A percentile compares a stretch with the other conserved stretches of the same genome.
Evolutionary conservation across 2,888 invertebrate species (phyloP).

Genomic region (Drosophila neotestacea): DNA sequence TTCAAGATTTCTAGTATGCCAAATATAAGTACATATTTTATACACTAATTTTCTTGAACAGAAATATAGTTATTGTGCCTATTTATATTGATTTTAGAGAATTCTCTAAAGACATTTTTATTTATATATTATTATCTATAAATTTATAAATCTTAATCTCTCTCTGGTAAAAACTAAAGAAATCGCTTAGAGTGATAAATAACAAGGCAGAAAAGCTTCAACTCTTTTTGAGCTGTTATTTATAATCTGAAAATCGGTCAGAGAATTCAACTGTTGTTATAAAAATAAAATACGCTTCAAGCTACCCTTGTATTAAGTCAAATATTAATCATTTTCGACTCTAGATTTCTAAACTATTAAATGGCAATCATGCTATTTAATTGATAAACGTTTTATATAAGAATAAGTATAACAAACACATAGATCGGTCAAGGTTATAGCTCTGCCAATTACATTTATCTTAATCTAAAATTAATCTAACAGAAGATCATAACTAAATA

Average conservation of each 20-base stretch:
- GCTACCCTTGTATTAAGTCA: not conserved
- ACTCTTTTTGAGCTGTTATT: no score
- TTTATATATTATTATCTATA: no score
- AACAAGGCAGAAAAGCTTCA: no score
- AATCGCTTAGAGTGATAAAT: not conserved
- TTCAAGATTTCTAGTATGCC: not conserved
- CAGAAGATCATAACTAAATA: conserved; percentile 8
- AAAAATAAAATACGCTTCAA: not conserved
- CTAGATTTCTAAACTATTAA: conserved; percentile 2
- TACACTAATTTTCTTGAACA: not conserved
- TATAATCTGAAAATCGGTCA: no score
- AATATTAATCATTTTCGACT: not conserved
- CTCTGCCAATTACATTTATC: conserved; percentile 19
- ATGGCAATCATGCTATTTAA: not conserved
- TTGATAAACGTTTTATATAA: not conserved
- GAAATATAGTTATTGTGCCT: not conserved
- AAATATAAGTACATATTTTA: no score
- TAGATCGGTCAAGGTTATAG: conserved; percentile 36
- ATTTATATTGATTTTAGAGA: no score
- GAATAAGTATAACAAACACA: conserved; percentile 1
- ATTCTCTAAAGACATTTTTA: no score
- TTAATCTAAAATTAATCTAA: conserved; percentile 44
- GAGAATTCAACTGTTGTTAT: not conserved
- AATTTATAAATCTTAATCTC: no score
- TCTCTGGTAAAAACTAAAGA: no score